These are phyloP conservation scores for Amphiprion percula DNA, from an alignment of 2,113 vertebrate species.

Conservation along the genomic window DNA sequence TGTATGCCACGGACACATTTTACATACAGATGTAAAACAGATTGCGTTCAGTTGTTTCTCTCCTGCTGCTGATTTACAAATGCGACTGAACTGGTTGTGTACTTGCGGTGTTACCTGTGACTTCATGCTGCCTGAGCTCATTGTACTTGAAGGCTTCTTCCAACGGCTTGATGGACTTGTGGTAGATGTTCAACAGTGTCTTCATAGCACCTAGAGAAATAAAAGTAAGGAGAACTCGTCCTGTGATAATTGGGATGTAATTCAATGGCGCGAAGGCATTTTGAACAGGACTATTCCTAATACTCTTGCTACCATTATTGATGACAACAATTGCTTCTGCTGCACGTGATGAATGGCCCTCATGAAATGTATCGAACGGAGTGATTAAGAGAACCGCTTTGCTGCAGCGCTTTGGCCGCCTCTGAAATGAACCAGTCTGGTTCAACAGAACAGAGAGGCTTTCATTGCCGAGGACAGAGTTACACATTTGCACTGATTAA, in stretches of 20 bases:
- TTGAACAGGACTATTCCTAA: constrained; percentile 23
- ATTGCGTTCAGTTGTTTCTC: background rate
- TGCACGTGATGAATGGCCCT: constrained; percentile 45
- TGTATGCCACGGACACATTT: too few relatives aligned
- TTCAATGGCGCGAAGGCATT: constrained; percentile 7
- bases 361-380: constrained; percentile 48
- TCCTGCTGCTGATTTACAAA: background rate
- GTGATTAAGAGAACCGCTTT: constrained; percentile 47
- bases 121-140: constrained; percentile 95
- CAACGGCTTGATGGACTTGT: constrained; percentile 93
- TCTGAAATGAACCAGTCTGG: constrained; percentile 15
- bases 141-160: constrained; percentile 97
- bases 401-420: constrained; percentile 27
- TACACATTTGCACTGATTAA: constrained; percentile 66
- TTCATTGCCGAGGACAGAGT: constrained; percentile 56
- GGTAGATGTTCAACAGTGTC: constrained; percentile 93
- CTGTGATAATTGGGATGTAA: constrained; percentile 6
- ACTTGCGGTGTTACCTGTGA: constrained; percentile 88
- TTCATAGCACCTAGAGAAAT: constrained; percentile 88
- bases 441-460: constrained; percentile 54
- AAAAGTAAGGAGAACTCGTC: background rate
- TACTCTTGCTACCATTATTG: constrained; percentile 15
- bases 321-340: constrained; percentile 44
- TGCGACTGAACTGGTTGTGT: too few relatives aligned
- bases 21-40: too few relatives aligned